Conservation (phyloP, 2,797 vertebrate genomes). For the Cynodonichthys magdalenae region DNA sequence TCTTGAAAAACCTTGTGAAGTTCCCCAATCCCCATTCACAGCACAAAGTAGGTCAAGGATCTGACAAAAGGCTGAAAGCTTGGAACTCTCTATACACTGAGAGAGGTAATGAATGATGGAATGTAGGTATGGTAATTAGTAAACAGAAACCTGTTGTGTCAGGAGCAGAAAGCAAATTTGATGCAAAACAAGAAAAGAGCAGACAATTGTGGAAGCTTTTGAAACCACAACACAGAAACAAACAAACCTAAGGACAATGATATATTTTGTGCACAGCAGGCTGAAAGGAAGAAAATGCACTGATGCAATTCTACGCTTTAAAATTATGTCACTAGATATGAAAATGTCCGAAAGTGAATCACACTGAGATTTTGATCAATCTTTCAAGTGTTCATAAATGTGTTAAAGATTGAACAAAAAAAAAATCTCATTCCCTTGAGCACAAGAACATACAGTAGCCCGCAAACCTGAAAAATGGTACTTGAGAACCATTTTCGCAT, state of each 20-base stretch:
- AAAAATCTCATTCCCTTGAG: conserved; percentile 4
- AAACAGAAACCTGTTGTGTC: not conserved
- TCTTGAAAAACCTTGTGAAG: not conserved
- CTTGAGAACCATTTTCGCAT: conserved; percentile 38
- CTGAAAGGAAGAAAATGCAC: not conserved
- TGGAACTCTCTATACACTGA: not conserved
- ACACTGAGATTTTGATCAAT: not conserved
- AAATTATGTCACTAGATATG: no score
- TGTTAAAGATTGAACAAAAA: conserved; percentile 2
- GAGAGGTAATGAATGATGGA: not conserved
- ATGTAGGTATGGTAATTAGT: not conserved
- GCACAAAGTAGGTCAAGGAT: not conserved
- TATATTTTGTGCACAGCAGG: no score
- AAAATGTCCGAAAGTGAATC: no score
- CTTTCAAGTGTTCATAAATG: not conserved
- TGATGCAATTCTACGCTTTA: not conserved
- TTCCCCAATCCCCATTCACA: not conserved
- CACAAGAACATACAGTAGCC: conserved; percentile 8
- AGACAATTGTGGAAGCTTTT: not conserved
- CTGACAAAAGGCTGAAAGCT: not conserved
- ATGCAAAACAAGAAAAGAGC: not conserved
- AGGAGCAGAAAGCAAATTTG: not conserved
- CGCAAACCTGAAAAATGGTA: conserved; percentile 29
- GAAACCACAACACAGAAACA: not conserved
- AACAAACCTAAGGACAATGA: no score